Evolutionary conservation across 1,140 invertebrate species (phyloP).

Genomic region (Drosophila fuyamai): DNA sequence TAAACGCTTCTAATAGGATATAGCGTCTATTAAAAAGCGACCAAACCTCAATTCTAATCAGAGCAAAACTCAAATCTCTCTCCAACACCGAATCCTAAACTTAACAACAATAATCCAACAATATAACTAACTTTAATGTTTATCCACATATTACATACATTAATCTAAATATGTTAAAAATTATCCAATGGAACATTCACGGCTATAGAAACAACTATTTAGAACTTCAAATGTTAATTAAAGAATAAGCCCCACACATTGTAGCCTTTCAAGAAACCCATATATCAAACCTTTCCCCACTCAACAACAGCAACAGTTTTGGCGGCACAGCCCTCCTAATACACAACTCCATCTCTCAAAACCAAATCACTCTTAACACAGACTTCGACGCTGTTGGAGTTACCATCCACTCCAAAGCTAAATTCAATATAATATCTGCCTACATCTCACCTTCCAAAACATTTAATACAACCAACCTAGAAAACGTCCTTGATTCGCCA

Average conservation of each 20-base stretch:
- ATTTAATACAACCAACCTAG: background rate
- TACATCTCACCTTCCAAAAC: background rate
- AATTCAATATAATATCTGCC: background rate
- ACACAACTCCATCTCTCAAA: background rate
- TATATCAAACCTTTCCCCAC: background rate
- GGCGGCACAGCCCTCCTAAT: background rate
- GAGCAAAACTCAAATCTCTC: too few species aligned
- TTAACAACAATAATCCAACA: too few species aligned
- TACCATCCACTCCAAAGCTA: background rate
- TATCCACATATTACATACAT: too few species aligned
- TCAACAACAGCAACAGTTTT: background rate
- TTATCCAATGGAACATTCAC: slow-evolving; percentile 1
- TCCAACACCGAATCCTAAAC: too few species aligned
- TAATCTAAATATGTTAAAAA: background rate
- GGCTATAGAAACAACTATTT: slow-evolving; percentile 2
- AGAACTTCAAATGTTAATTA: slow-evolving; percentile 1
- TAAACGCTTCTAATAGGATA: too few species aligned
- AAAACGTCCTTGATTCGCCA: background rate
- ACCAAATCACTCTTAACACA: background rate
- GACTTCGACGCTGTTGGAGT: background rate
- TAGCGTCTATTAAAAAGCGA: too few species aligned
- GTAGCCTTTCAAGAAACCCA: background rate
- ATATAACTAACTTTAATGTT: too few species aligned
- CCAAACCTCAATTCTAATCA: too few species aligned
- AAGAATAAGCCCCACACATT: background rate